Evolutionary conservation across 2,797 vertebrate genomes (phyloP), one percentile per base, ranked within the genome.

Genomic region (Coregonus ussuriensis): DNA sequence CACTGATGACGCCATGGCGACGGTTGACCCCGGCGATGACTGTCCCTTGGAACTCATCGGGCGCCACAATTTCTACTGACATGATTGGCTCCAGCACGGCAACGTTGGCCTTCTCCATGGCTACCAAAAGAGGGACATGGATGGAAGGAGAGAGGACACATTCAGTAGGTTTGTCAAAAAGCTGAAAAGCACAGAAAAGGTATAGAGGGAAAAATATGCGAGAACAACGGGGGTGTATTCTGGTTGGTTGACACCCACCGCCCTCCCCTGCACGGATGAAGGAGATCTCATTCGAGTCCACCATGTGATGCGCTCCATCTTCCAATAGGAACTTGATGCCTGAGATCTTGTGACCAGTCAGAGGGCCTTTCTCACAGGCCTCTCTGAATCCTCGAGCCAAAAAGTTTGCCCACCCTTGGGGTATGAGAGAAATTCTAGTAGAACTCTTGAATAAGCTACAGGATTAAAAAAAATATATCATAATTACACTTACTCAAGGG

Each of bases 221-320:
- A 15, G 14, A 37, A 16, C 65, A 14, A 67, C 3, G 14, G 29
- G 29, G 14, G 7, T 51, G 52, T 6, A 51, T n/a, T 65, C 65
- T 75, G 25, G 53, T 67, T 75, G 63, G 63, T 35, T 35, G 52
- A 70, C 21, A 1, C 68, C 9, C 86, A 97, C 98, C 97, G 7
- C 98, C 98, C 90, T 99, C 98, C 84, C 95, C 98, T 2, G 98
- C 98, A 7, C 98, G 94, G 83, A 97, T 96, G 91, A 99, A 99
- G 73, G 98, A 94, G 62, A 98, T 89, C 86, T 99, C 98, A 1
- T 98, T 99, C 3, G 98, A 99, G 86, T 99, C 98, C 47, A 99
- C 98, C 94, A 98, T 95, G 93, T 99, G 98, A 79, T 96, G 81
- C 0, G 96, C 98, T 0, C 98, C 98, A 0, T 99, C 98, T 0